Base-by-base conservation (phyloP, 2,888 invertebrate species). In the Iselma pallidipennis region DNA sequence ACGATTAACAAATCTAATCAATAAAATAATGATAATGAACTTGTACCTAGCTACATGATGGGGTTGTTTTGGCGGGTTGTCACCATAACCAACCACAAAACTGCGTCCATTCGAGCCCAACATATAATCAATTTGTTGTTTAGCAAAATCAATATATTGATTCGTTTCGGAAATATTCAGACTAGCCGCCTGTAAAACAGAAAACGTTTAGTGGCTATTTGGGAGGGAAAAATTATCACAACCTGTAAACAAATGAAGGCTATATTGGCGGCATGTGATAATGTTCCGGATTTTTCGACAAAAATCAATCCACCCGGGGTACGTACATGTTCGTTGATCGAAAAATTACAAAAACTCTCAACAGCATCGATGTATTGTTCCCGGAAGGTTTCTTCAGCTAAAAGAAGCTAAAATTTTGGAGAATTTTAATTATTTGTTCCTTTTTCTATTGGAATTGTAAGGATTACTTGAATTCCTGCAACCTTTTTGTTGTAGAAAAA, bases 401-500 rank as follows among this genome's bases (percentile, higher is more conserved):
- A 66, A 6, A 86, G 74, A 9, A 84, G 77, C 83, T 84, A 70
- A 74, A 42, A 52, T 29, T 53, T 55, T 19, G 25, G 23, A 53
- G 10, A 21, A 54, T 26, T n/a, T n/a, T n/a, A n/a, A 50, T 14
- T 58, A 16, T 62, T 33, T 3, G 12, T 31, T 31, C n/a, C n/a
- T 16, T 9, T n/a, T 57, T 25, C 52, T 25, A 51, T 14, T 14
- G 2, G 4, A 25, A 49, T n/a, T 3, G 16, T 19, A 16, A 16
- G 54, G 54, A 55, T 52, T 69, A 84, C 84, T 80, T 86, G 85
- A 29, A 85, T 81, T 10, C 85, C 86, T 1, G 84, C 84, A n/a
- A 81, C 81, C 71, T 86, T 85, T 63, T 84, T 84, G 65, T 86
- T 85, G 74, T 84, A 85, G 61, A 82, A 84, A 65, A 86, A 86